Evolutionary conservation across 2,113 vertebrate species (phyloP), one percentile per base, ranked within the genome.

Genomic region (Deroptyus accipitrinus): DNA sequence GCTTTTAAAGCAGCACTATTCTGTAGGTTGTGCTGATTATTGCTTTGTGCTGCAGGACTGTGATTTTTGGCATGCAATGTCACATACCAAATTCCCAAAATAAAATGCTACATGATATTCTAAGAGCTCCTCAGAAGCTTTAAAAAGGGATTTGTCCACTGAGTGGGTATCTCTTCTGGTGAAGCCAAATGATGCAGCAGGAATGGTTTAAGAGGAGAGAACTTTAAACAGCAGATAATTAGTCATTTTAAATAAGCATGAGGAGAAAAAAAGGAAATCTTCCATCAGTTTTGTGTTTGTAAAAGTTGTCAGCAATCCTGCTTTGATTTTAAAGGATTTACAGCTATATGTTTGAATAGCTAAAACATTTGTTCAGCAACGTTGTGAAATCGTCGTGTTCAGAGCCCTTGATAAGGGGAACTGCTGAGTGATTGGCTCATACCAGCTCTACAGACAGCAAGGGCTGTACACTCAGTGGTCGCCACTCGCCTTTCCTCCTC

Each of bases 11-110:
- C 92, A 64, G 48, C 17, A 44, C 75, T 92, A 14, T 95, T 96
- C 94, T 92, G 97, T 97, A 98, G 97, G 97, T 97, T 98, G 97
- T 97, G 96, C 96, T 98, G 98, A 98, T 98, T 97, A 94, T 91
- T 98, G 95, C 97, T 97, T 98, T 97, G 96, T 97, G 95, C 92
- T 82, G 96, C 88, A 77, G 89, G 97, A 97, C 96, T 98, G 97
- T 97, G 96, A 98, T 97, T 98, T 98, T 98, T 98, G 98, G 98
- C 97, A 97, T 48, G 11, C 64, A 61, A 62, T 87, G 62, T 97
- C 93, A 91, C 96, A 96, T 97, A 97, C 97, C 98, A 92, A 94
- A 95, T 97, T 97, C 98, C 97, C 91, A 68, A 98, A 98, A 97
- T 98, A 98, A 98, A 98, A 95, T 95, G 95, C 94, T 98, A 95